These are phyloP conservation scores for cat (Felis catus) DNA, from an alignment of 2,113 vertebrate genomes.

Conservation along the genomic window F.catus_Fca126_mat1.0 CM031412.1:71084501-71085000, in stretches of 20 bases:
- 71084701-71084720: background rate
- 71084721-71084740: background rate
- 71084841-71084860: background rate
- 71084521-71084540: conserved; percentile 21
- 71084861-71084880: background rate
- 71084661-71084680: background rate
- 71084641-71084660: background rate
- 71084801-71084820: background rate
- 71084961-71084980: background rate
- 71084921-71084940: background rate
- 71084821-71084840: background rate
- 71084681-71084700: background rate
- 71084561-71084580: background rate
- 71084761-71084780: background rate
- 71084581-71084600: background rate
- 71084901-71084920: background rate
- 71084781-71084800: background rate
- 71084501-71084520: background rate
- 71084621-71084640: background rate
- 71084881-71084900: background rate
- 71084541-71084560: background rate
- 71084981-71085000: background rate
- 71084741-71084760: background rate
- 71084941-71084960: background rate
- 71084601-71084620: background rate